These are phyloP conservation scores for Odocoileus hemionus DNA, from an alignment of 2,113 vertebrate species.

Conservation along the genomic window DNA sequence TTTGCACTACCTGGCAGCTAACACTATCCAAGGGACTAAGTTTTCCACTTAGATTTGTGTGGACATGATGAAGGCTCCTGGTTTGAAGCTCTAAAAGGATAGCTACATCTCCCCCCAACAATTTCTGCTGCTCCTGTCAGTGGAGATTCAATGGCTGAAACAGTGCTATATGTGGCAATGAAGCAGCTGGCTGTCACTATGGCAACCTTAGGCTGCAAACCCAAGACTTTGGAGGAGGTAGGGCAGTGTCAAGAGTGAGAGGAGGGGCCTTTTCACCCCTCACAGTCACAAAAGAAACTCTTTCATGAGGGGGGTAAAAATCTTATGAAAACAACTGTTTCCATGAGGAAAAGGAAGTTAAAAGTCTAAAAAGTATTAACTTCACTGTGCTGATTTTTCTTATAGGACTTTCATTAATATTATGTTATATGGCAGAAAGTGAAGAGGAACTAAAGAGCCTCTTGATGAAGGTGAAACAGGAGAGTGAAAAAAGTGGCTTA, in stretches of 20 bases:
- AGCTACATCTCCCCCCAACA: background rate
- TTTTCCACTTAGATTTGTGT: background rate
- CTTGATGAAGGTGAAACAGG: background rate
- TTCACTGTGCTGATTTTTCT: background rate
- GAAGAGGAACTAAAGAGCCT: background rate
- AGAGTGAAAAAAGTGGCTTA: background rate
- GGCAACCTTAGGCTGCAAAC: background rate
- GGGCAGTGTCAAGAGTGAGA: background rate
- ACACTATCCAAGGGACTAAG: background rate
- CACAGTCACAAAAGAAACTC: background rate
- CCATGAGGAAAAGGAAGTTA: background rate
- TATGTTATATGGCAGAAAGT: background rate
- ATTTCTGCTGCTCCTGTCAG: background rate
- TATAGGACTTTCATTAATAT: constrained; percentile 27
- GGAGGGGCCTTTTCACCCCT: background rate
- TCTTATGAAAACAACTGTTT: background rate
- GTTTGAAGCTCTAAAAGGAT: background rate
- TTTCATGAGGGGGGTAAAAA: background rate
- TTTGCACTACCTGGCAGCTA: background rate
- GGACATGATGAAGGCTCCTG: background rate
- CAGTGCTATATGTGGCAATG: background rate
- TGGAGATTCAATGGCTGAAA: background rate
- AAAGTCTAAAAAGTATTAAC: background rate
- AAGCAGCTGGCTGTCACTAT: background rate
- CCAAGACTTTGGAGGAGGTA: background rate